Conservation (phyloP, 2,113 vertebrate genomes). For the Hemibates koningsi region DNA sequence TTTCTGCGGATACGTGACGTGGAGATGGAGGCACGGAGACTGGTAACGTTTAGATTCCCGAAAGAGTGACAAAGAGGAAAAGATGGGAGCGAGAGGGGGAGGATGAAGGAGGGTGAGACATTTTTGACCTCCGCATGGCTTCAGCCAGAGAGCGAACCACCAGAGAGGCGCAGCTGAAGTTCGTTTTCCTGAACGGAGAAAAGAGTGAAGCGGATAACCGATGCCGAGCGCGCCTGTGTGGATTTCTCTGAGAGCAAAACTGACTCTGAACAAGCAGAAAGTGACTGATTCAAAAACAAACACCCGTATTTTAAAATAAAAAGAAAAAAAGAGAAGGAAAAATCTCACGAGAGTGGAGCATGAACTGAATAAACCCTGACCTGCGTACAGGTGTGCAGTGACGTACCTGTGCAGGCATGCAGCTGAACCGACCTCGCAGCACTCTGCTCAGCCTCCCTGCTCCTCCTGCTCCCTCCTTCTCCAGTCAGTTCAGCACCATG, state of each 20-base stretch:
- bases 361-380: neutral
- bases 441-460: constrained; percentile 34
- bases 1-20: neutral
- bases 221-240: neutral
- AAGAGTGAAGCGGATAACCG: neutral
- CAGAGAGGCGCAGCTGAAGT: neutral
- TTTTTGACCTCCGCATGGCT: neutral
- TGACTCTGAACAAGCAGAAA: neutral
- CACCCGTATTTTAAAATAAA: rapidly evolving
- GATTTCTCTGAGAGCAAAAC: neutral
- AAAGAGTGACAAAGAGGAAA: neutral
- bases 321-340: rapidly evolving
- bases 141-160: neutral
- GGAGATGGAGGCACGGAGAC: neutral
- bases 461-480: constrained; percentile 50
- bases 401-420: constrained; percentile 42
- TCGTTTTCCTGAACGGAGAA: neutral
- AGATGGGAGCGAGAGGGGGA: constrained; percentile 7
- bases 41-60: neutral
- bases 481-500: constrained; percentile 68
- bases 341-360: neutral
- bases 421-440: constrained; percentile 60
- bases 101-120: neutral
- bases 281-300: neutral
- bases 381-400: neutral